These are phyloP conservation scores for Hydrochoerus hydrochaeris DNA, from an alignment of 2,113 vertebrate species.

Conservation along the genomic window DNA sequence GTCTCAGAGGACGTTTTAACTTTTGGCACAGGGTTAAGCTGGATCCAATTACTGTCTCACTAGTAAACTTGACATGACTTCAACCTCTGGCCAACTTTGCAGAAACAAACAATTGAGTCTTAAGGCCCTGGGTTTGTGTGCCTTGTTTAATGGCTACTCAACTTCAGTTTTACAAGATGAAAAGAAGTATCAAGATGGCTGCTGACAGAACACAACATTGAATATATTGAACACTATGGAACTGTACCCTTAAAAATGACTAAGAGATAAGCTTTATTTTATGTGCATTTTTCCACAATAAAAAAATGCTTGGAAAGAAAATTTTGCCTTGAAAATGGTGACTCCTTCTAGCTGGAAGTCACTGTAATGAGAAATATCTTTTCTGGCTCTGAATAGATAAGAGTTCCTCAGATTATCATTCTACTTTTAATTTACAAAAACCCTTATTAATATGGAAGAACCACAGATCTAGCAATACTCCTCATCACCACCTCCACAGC, in stretches of 20 bases:
- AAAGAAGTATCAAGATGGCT: not conserved
- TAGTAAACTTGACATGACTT: not conserved
- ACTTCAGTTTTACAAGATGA: not conserved
- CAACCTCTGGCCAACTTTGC: not conserved
- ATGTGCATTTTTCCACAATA: not conserved
- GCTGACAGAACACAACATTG: not conserved
- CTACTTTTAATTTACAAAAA: not conserved
- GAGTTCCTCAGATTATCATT: not conserved
- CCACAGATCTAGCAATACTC: not conserved
- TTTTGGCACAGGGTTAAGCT: not conserved
- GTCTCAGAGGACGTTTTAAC: not conserved
- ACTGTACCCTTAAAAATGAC: not conserved
- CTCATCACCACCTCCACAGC: not conserved
- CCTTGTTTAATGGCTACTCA: not conserved
- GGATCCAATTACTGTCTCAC: not conserved
- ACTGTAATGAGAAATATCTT: not conserved
- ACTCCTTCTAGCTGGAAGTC: not conserved
- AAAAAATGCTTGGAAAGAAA: not conserved
- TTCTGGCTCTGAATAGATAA: not conserved
- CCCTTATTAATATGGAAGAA: not conserved
- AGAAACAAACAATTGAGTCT: not conserved
- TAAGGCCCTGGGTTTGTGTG: not conserved
- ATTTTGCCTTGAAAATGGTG: slow-evolving; percentile 2
- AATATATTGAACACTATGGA: not conserved
- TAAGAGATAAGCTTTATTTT: not conserved